These are phyloP conservation scores for Chironomus tentans DNA, from an alignment of 2,888 invertebrate genomes.

Conservation along the genomic window DNA sequence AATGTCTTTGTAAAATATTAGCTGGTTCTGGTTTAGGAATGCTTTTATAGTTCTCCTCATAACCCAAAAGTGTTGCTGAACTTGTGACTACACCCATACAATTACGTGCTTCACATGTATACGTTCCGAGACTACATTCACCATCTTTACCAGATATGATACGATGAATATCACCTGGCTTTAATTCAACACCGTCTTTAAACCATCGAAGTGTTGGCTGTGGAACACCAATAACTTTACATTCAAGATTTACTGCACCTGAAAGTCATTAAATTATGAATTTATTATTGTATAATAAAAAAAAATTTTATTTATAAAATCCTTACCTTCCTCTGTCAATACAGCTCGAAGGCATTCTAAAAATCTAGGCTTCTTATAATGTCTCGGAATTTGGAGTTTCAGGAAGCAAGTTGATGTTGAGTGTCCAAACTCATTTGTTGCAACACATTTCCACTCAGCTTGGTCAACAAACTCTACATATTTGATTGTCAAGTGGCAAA, in stretches of 20 bases:
- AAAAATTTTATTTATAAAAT: not conserved
- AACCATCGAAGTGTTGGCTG: constrained; percentile 87
- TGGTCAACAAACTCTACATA: constrained; percentile 74
- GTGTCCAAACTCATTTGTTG: constrained; percentile 80
- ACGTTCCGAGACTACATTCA: constrained; percentile 80
- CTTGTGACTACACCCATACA: constrained; percentile 86
- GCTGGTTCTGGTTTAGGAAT: constrained; percentile 40
- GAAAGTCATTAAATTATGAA: constrained; percentile 34
- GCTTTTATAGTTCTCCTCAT: constrained; percentile 62
- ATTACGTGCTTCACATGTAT: constrained; percentile 82
- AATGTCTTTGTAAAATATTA: constrained; percentile 53
- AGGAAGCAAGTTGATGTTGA: constrained; percentile 80
- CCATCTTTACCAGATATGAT: constrained; percentile 87
- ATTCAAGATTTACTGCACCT: constrained; percentile 79
- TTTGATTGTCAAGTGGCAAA: constrained; percentile 62
- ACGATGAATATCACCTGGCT: constrained; percentile 83
- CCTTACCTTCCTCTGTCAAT: constrained; percentile 59
- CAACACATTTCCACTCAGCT: constrained; percentile 88
- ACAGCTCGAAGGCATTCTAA: constrained; percentile 77
- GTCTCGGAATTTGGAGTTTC: constrained; percentile 73
- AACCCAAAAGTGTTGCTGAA: constrained; percentile 77
- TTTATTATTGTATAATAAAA: not conserved
- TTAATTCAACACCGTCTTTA: constrained; percentile 80
- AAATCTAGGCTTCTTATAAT: constrained; percentile 81
- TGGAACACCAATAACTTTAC: constrained; percentile 86